Percentiles rank a stretch among this genome's conserved stretches.
Conservation (phyloP, 2,888 invertebrate species). For the Neoascia interrupta region DNA sequence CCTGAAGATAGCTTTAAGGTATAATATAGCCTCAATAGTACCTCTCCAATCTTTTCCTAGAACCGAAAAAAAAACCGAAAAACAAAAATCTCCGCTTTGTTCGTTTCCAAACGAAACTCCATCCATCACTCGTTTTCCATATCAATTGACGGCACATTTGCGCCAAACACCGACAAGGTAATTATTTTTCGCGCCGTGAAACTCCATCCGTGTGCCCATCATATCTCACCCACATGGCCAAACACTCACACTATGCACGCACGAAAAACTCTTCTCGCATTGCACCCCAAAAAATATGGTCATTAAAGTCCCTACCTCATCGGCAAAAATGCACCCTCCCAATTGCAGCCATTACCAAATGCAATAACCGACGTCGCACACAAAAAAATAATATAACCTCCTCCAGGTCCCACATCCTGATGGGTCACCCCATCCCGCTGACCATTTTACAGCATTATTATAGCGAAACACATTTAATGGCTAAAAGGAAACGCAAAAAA, state of each 20-base stretch:
- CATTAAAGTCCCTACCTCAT: conserved; percentile 43
- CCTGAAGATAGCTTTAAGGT: too few relatives aligned
- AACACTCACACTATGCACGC: conserved; percentile 1
- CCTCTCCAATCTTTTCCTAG: not conserved
- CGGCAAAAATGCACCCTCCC: conserved; percentile 24
- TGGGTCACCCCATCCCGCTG: conserved; percentile 48
- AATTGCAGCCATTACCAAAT: conserved; percentile 61
- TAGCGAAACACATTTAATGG: conserved; percentile 64
- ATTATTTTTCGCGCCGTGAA: conserved; percentile 70
- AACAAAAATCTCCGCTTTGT: not conserved
- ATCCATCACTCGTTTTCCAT: conserved; percentile 18
- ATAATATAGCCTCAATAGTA: too few relatives aligned
- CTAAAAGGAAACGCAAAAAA: conserved; percentile 50
- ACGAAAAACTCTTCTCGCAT: conserved; percentile 23
- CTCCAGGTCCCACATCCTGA: not conserved
- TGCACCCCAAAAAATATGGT: conserved; percentile 42
- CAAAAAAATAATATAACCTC: conserved; percentile 13
- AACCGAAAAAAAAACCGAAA: not conserved
- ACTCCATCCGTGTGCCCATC: conserved; percentile 72
- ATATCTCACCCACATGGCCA: conserved; percentile 55
- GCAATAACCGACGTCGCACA: conserved; percentile 57
- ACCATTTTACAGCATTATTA: conserved; percentile 65
- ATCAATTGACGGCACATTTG: conserved; percentile 27
- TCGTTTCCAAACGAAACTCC: not conserved
- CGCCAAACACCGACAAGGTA: conserved; percentile 34